Conservation (phyloP, 2,888 invertebrate species). For the Hipparchia semele region DNA sequence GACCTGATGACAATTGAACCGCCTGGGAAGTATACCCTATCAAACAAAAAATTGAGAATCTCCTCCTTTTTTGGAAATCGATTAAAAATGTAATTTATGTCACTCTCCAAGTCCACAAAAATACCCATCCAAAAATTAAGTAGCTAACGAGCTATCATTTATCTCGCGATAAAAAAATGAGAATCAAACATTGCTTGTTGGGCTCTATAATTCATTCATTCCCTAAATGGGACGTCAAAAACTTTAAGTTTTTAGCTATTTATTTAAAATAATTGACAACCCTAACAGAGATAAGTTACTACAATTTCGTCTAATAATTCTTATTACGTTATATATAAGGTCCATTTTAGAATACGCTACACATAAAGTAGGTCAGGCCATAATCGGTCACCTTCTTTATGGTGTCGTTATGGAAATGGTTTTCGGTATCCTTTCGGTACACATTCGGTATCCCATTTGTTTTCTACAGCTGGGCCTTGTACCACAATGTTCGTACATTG, state of each 20-base stretch:
- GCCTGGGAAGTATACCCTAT: too few relatives aligned
- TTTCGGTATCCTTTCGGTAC: slow-evolving; percentile 17
- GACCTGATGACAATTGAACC: too few relatives aligned
- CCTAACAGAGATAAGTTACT: slow-evolving; percentile 1
- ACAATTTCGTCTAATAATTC: not conserved
- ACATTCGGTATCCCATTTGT: slow-evolving; percentile 16
- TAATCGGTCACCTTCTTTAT: slow-evolving; percentile 22
- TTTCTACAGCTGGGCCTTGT: slow-evolving; percentile 18
- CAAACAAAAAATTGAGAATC: too few relatives aligned
- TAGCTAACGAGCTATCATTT: too few relatives aligned
- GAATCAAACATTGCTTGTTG: too few relatives aligned
- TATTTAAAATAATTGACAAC: not conserved
- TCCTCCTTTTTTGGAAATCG: too few relatives aligned
- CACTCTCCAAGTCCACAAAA: too few relatives aligned
- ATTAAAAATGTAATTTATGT: too few relatives aligned
- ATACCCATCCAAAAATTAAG: too few relatives aligned
- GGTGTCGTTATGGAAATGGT: slow-evolving; percentile 21
- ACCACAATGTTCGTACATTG: not conserved
- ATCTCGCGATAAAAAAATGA: too few relatives aligned
- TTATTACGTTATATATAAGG: not conserved
- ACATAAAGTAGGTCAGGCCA: slow-evolving; percentile 19
- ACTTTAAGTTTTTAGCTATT: not conserved
- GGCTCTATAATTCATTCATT: too few relatives aligned
- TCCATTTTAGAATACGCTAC: slow-evolving; percentile 2
- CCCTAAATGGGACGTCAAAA: too few relatives aligned